A percentile compares a stretch with the other conserved stretches of the same genome.
phyloP scores from a whole-genome alignment of 1,140 invertebrate species.

The Hypsibius dujardini region DNA sequence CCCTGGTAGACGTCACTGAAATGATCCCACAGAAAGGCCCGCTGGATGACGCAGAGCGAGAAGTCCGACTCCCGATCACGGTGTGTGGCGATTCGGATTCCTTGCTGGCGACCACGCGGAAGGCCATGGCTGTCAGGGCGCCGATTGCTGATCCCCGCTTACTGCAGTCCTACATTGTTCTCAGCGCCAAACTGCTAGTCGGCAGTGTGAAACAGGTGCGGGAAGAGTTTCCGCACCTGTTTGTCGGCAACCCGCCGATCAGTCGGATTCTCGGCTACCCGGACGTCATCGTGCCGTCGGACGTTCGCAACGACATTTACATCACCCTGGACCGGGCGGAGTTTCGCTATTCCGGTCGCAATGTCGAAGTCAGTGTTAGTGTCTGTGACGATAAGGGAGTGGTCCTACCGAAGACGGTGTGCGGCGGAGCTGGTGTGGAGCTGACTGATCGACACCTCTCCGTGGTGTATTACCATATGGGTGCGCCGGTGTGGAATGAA shows the following conservation, averaged over 20 bases:
- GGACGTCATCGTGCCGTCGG: conserved; percentile 71
- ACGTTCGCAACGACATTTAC: conserved; percentile 85
- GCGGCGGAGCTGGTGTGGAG: conserved; percentile 52
- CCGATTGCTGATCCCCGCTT: conserved; percentile 27
- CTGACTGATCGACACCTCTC: conserved; percentile 62
- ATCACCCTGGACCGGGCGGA: conserved; percentile 44
- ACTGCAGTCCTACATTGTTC: background rate
- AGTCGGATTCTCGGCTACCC: conserved; percentile 87
- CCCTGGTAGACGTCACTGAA: background rate
- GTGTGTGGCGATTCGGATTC: conserved; percentile 70
- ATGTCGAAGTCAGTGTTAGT: conserved; percentile 59
- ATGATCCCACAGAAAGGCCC: background rate
- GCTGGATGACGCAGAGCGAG: background rate
- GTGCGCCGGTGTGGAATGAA: conserved; percentile 78
- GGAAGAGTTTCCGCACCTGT: conserved; percentile 64
- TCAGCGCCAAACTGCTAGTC: background rate
- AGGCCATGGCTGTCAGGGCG: conserved; percentile 48
- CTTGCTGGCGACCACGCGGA: conserved; percentile 59
- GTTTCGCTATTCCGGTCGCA: background rate
- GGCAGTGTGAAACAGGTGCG: conserved; percentile 59
- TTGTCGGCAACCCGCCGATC: conserved; percentile 56
- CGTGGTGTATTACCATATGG: conserved; percentile 81
- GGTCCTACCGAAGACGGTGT: conserved; percentile 53
- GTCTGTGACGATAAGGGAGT: conserved; percentile 63
- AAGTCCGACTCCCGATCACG: conserved; percentile 9